Percentiles rank a stretch among this genome's conserved stretches.
phyloP scores from a whole-genome alignment of 2,888 invertebrate species.

The Microctonus brassicae region DNA sequence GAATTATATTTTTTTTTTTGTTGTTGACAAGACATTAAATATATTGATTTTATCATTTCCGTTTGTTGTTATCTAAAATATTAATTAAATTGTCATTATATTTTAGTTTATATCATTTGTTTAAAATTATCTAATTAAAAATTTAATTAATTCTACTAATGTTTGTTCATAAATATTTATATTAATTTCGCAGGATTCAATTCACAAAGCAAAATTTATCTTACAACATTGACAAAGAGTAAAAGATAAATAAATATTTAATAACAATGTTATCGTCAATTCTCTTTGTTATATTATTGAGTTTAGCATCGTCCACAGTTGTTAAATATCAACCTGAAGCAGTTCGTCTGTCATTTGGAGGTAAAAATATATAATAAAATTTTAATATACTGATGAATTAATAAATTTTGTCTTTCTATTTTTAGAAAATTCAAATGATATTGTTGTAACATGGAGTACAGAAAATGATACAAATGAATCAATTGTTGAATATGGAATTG shows the following conservation, averaged over 20 bases:
- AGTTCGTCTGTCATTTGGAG: conserved; percentile 77
- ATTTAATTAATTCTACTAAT: too few relatives aligned
- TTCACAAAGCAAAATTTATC: too few relatives aligned
- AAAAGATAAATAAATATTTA: too few relatives aligned
- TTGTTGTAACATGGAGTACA: conserved; percentile 89
- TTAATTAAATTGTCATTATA: not conserved
- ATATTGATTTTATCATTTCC: not conserved
- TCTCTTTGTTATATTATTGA: conserved; percentile 14
- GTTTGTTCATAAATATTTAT: not conserved
- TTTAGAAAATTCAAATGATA: conserved; percentile 76
- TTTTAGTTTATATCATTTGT: too few relatives aligned
- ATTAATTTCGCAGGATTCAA: not conserved
- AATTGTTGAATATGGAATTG: conserved; percentile 81
- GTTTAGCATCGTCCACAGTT: conserved; percentile 37
- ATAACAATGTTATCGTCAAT: conserved; percentile 8
- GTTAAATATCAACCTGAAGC: conserved; percentile 76
- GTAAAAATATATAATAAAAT: conserved; percentile 58
- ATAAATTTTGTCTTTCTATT: conserved; percentile 44
- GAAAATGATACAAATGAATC: conserved; percentile 77
- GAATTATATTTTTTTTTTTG: too few relatives aligned
- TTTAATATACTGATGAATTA: not conserved
- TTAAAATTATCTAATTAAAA: too few relatives aligned
- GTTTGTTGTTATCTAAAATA: not conserved
- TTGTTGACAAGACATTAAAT: not conserved
- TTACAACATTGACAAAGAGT: too few relatives aligned